A percentile compares a stretch with the other conserved stretches of the same genome.
Conservation (phyloP, 2,888 invertebrate species). For the Pterostichus madidus region DNA sequence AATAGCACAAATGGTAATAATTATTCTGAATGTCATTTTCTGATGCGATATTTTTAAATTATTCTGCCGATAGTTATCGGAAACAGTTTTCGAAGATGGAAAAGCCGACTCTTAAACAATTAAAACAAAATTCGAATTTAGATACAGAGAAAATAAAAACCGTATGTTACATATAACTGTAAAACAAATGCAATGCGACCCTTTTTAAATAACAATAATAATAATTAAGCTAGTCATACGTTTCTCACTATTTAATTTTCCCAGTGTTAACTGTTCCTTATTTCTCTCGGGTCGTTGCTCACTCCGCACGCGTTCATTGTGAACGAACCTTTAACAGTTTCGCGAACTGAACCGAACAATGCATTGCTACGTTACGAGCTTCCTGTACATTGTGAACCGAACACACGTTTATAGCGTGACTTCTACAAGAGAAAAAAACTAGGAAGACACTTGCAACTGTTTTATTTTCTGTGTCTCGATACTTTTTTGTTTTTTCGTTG, state of each 20-base stretch:
- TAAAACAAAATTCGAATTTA: too few species aligned
- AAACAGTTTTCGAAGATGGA: too few species aligned
- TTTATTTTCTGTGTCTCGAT: constrained; percentile 45
- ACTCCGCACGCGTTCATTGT: constrained; percentile 3
- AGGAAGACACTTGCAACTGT: constrained; percentile 49
- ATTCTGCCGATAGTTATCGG: too few species aligned
- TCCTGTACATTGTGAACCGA: constrained; percentile 42
- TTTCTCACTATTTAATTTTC: background rate
- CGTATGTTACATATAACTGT: too few species aligned
- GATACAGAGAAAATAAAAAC: too few species aligned
- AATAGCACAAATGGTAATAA: too few species aligned
- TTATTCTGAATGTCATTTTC: too few species aligned
- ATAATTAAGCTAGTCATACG: background rate
- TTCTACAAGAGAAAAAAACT: constrained; percentile 30
- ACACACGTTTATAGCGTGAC: constrained; percentile 35
- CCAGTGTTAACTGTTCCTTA: background rate
- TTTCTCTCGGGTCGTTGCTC: constrained; percentile 4
- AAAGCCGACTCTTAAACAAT: too few species aligned
- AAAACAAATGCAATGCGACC: too few species aligned
- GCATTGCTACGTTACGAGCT: constrained; percentile 8
- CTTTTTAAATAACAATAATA: background rate
- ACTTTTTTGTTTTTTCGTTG: constrained; percentile 16
- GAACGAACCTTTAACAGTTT: constrained; percentile 28
- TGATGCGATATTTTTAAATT: too few species aligned
- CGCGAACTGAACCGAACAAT: constrained; percentile 37